phyloP scores from a whole-genome alignment of 37 sponge, comb jelly and placozoan species.

The Tethya wilhelma region DNA sequence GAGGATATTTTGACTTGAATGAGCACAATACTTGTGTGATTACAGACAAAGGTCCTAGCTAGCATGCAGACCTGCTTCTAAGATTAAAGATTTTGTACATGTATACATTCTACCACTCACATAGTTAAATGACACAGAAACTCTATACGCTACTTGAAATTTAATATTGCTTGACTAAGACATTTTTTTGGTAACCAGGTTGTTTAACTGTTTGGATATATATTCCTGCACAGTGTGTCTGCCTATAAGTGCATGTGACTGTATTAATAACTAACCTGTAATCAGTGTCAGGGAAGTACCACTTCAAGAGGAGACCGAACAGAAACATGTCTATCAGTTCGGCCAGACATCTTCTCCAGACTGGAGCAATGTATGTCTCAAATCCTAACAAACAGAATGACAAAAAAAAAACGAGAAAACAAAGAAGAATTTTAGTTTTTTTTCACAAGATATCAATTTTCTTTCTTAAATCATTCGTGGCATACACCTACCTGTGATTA shows the following conservation, averaged over 20 bases:
- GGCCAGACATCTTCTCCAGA: constrained; percentile 52
- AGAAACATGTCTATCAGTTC: constrained; percentile 55
- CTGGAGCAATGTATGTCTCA: constrained; percentile 44
- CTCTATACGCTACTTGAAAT: too few species aligned
- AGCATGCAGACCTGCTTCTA: too few species aligned
- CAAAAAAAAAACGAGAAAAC: background rate
- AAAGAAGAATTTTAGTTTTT: too few species aligned
- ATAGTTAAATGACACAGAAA: too few species aligned
- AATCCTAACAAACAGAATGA: constrained; percentile 29
- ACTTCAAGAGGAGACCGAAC: constrained; percentile 40
- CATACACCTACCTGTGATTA: background rate
- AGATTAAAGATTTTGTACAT: too few species aligned
- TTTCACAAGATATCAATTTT: too few species aligned
- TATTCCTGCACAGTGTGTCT: constrained; percentile 3
- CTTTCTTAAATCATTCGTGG: too few species aligned
- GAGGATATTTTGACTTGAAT: too few species aligned
- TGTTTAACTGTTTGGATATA: background rate
- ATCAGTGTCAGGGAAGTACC: constrained; percentile 39
- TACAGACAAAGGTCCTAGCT: too few species aligned
- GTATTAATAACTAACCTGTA: constrained; percentile 26
- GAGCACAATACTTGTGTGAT: too few species aligned
- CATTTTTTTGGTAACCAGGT: background rate
- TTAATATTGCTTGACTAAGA: background rate
- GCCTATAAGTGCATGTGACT: constrained; percentile 24
- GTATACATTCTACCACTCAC: too few species aligned